Base-by-base conservation (phyloP, 2,888 invertebrate species). In the Caenorhabditis sinica region DNA sequence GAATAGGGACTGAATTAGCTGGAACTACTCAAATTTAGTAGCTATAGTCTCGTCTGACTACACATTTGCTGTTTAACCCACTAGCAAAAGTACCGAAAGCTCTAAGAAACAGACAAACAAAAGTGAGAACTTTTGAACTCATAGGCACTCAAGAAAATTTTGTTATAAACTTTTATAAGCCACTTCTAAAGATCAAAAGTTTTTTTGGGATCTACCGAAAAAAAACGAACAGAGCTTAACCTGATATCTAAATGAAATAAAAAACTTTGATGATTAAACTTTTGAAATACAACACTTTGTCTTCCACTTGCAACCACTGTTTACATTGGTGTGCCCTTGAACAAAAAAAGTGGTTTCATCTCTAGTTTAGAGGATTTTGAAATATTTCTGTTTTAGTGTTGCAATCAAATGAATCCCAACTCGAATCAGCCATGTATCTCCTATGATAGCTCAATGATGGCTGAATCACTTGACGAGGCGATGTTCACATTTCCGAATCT, bases 401-500 rank as follows among this genome's bases (percentile, higher is more conserved):
- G 71, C 28, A 56, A 49, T 8, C 80, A 71, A 25, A 51, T 65
- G 51, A 53, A 61, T 1, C 2, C 56, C 0, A 51, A 0, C 4
- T 30, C 49, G 4, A 56, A 28, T 28, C 49, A 51, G 20, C 82
- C 77, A 9, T 89, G 89, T 79, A 77, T 87, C 13, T 75, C 81
- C 6, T 89, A 85, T 58, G 86, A 89, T 65, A 72, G 77, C n/a
- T 75, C 81, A 17, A 74, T 84, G 63, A 83, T 87, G 84, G 87
- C 89, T 5, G 80, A 75, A 40, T 65, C 83, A 11, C 28, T 89
- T 15, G 89, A 89, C 56, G 86, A 89, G 49, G 89, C 89, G 40
- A 75, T 89, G 77, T 86, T 87, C 80, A 68, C 79, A 5, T 89
- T 89, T 80, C 87, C 86, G 0, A 87, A 89, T 68, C 56, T 87